phyloP scores from a whole-genome alignment of 2,113 vertebrate genomes.

The Tricholaema leucomelas region DNA sequence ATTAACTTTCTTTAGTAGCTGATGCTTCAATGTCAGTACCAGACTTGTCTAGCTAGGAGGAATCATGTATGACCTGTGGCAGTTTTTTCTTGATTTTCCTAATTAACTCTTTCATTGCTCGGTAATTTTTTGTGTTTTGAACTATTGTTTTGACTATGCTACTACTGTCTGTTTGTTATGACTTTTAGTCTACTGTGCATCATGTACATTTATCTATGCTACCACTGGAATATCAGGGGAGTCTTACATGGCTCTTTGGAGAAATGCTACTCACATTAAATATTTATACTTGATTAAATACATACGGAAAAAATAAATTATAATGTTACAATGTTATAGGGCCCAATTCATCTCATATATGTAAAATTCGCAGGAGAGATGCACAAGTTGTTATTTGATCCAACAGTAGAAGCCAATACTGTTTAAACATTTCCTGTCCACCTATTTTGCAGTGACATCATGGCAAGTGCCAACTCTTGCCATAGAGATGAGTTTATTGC shows the following conservation, averaged over 20 bases:
- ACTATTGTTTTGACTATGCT: neutral
- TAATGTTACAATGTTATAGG: neutral
- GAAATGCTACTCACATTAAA: neutral
- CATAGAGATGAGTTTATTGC: neutral
- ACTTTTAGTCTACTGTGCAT: neutral
- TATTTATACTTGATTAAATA: neutral
- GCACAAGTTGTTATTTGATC: neutral
- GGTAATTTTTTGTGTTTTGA: neutral
- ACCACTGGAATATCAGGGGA: neutral
- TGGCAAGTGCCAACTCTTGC: neutral
- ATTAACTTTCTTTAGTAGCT: neutral
- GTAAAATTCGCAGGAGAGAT: neutral
- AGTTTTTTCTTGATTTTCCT: neutral
- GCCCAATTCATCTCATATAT: neutral
- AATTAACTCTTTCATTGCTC: neutral
- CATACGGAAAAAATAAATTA: neutral
- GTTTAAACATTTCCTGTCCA: neutral
- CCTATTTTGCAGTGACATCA: neutral
- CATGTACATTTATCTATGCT: neutral
- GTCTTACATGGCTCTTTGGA: neutral
- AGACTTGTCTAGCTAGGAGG: neutral
- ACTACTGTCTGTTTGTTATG: neutral
- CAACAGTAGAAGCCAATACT: neutral
- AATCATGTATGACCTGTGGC: rapidly evolving
- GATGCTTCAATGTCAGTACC: neutral